phyloP scores from a whole-genome alignment of 1,140 invertebrate genomes.

The Metopolophium dirhodum region DNA sequence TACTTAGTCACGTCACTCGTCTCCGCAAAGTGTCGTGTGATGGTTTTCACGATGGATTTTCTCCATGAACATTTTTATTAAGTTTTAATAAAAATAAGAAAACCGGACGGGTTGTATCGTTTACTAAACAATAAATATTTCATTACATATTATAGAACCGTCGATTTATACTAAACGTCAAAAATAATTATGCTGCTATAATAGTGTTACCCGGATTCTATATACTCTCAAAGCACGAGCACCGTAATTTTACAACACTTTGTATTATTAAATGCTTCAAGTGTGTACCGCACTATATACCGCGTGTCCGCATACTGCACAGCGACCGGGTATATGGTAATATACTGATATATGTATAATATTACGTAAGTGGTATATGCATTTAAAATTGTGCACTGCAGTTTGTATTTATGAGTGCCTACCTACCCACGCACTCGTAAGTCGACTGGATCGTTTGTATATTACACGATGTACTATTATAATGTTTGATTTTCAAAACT shows the following conservation, averaged over 20 bases:
- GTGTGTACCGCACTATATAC: background rate
- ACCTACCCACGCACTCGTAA: background rate
- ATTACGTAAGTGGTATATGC: background rate
- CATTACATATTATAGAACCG: background rate
- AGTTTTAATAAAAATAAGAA: too few relatives aligned
- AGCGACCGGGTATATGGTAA: background rate
- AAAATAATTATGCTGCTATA: background rate
- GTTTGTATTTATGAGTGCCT: background rate
- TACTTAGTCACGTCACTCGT: too few relatives aligned
- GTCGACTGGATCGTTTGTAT: background rate
- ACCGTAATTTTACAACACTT: background rate
- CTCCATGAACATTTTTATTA: too few relatives aligned
- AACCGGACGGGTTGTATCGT: background rate
- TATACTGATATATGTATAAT: background rate
- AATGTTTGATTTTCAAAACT: slow-evolving; percentile 3
- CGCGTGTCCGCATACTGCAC: background rate
- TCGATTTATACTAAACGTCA: background rate
- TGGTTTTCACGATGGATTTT: too few relatives aligned
- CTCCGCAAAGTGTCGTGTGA: too few relatives aligned
- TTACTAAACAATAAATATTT: background rate
- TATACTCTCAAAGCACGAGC: background rate
- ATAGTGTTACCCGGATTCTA: background rate
- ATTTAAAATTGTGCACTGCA: background rate
- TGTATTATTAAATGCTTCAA: background rate
- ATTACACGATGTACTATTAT: background rate